These are phyloP conservation scores for Henicopernis longicauda DNA, from an alignment of 2,113 vertebrate species.

Conservation along the genomic window DNA sequence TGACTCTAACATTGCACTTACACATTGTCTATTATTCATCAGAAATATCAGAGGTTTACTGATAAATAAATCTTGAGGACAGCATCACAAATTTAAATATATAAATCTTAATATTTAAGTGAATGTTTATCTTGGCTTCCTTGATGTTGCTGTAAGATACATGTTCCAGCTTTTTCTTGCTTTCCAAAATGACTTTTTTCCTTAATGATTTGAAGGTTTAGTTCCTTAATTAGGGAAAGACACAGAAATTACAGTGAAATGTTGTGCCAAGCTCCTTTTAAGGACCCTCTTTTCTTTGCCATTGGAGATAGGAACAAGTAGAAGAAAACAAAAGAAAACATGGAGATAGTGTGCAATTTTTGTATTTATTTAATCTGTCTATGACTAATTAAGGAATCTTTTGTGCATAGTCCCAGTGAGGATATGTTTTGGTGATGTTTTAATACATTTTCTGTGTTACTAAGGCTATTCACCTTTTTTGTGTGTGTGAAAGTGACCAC, in stretches of 20 bases:
- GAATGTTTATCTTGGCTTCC: background rate
- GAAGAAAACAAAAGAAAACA: background rate
- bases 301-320: background rate
- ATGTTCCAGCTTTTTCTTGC: background rate
- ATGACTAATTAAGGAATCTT: background rate
- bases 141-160: background rate
- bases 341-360: background rate
- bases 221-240: background rate
- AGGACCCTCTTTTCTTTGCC: background rate
- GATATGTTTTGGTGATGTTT: background rate
- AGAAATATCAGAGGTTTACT: background rate
- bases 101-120: background rate
- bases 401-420: background rate
- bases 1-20: background rate
- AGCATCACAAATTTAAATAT: background rate
- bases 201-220: background rate
- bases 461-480: background rate
- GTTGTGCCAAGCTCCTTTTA: background rate
- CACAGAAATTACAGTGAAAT: background rate
- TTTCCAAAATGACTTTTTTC: background rate
- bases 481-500: background rate
- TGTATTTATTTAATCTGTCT: background rate
- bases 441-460: background rate
- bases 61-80: background rate
- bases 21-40: background rate